phyloP scores from a whole-genome alignment of 2,888 invertebrate species.

The Imbricaverruca yamaguchii region DNA sequence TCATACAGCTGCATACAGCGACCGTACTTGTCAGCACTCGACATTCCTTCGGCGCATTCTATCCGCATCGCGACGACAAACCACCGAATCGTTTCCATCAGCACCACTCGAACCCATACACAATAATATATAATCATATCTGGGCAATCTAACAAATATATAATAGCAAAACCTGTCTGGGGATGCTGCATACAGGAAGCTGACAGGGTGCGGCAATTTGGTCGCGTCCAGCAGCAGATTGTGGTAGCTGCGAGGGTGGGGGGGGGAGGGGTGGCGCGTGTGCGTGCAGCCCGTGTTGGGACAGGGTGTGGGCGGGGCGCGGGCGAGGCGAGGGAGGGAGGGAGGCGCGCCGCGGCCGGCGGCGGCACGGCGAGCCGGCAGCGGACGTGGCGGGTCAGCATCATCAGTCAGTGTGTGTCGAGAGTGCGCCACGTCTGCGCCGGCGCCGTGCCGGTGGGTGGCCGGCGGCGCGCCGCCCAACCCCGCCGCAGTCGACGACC shows the following conservation, averaged over 20 bases:
- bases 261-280: neutral
- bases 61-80: neutral
- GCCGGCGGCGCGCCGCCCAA: neutral
- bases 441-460: neutral
- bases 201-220: too few species aligned
- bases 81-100: neutral
- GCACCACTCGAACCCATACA: conserved; percentile 13
- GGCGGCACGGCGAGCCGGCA: neutral
- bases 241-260: too few species aligned
- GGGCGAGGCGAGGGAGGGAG: neutral
- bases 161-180: neutral
- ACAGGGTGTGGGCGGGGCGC: neutral
- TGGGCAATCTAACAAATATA: neutral
- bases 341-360: neutral
- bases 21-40: neutral
- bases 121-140: conserved; percentile 4
- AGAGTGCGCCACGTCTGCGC: neutral
- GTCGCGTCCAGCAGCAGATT: too few species aligned
- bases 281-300: neutral
- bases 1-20: neutral
- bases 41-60: neutral
- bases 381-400: conserved; percentile 6
- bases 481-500: neutral
- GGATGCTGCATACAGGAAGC: neutral
- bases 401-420: conserved; percentile 6